phyloP scores from a whole-genome alignment of 2,797 vertebrate species.

The Garrulus glandarius region DNA sequence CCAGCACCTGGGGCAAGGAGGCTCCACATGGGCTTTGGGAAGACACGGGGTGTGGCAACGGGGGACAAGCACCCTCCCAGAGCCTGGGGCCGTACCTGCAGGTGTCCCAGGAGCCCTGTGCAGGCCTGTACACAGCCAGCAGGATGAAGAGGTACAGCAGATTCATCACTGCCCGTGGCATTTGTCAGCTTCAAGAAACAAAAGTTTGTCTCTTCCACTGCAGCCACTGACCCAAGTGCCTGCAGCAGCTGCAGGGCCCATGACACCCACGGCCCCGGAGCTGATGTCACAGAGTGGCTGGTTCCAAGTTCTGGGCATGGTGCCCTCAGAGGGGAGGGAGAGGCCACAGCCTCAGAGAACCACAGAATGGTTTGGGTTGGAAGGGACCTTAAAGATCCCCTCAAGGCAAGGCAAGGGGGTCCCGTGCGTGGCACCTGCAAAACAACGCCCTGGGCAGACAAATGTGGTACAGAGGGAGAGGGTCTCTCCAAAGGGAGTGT shows the following conservation, averaged over 20 bases:
- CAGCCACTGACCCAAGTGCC: background rate
- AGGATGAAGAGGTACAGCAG: background rate
- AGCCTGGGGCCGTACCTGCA: background rate
- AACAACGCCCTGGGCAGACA: fast-evolving
- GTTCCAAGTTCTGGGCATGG: background rate
- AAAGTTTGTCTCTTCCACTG: background rate
- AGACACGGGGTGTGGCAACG: background rate
- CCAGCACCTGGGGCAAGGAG: background rate
- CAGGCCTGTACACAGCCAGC: background rate
- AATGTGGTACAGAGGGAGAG: background rate
- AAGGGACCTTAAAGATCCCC: background rate
- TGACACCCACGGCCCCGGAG: background rate
- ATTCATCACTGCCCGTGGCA: background rate
- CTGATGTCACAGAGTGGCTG: background rate
- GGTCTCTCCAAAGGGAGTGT: background rate
- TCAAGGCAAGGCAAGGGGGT: background rate
- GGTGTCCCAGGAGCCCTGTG: background rate
- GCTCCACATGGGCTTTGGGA: background rate
- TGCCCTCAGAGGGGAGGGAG: background rate
- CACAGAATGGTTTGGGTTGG: background rate
- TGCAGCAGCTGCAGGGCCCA: background rate
- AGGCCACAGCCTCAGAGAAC: background rate
- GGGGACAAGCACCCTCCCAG: background rate
- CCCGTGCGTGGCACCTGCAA: background rate
- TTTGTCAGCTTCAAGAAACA: background rate